Evolutionary conservation across 2,888 invertebrate species (phyloP).

Genomic region (Chrysolina americana): DNA sequence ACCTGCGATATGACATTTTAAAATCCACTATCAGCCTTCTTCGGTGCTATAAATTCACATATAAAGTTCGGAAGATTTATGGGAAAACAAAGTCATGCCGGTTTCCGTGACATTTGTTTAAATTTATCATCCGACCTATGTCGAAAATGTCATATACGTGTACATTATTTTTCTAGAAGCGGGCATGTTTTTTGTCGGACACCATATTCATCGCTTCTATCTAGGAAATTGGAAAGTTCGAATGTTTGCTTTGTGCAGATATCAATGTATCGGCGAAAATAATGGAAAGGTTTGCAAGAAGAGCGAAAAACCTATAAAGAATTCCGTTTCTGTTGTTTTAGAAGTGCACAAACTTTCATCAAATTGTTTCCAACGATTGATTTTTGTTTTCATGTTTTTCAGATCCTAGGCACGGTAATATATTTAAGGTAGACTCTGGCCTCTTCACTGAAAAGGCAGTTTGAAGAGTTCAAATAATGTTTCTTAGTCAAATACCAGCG

Average conservation of each 20-base stretch:
- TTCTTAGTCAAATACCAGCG: too few relatives aligned
- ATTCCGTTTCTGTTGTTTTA: neutral
- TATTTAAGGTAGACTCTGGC: too few relatives aligned
- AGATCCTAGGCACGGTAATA: too few relatives aligned
- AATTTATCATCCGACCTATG: constrained; percentile 57
- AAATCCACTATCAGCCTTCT: constrained; percentile 62
- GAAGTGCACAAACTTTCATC: neutral
- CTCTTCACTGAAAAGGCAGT: too few relatives aligned
- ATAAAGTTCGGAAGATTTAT: constrained; percentile 62
- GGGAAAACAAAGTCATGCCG: constrained; percentile 57
- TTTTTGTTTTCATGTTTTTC: too few relatives aligned
- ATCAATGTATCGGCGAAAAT: constrained; percentile 6
- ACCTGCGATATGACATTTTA: constrained; percentile 62
- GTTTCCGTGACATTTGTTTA: constrained; percentile 62
- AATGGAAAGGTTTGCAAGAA: neutral
- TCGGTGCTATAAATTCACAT: constrained; percentile 60
- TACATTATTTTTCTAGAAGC: constrained; percentile 40
- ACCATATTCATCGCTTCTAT: constrained; percentile 23
- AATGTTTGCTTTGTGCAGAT: neutral
- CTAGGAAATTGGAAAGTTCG: constrained; percentile 28
- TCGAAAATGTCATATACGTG: constrained; percentile 45
- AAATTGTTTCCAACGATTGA: neutral
- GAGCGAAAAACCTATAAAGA: neutral
- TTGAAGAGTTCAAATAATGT: too few relatives aligned
- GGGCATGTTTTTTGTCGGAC: constrained; percentile 36